These are phyloP conservation scores for Ornithorhynchus anatinus DNA, from an alignment of 2,113 vertebrate genomes.

Conservation along the genomic window DNA sequence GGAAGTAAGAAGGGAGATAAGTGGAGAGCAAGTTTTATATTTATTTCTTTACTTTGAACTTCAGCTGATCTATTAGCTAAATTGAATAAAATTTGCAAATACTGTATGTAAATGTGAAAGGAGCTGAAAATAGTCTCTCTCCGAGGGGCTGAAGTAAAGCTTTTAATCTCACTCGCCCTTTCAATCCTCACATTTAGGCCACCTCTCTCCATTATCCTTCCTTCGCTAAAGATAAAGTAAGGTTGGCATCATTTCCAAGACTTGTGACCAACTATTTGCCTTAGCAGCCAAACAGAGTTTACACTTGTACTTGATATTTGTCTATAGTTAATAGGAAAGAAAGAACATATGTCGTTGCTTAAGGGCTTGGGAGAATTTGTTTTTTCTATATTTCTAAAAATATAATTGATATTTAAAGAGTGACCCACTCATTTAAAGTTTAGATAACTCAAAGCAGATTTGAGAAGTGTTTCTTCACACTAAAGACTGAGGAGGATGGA, in stretches of 20 bases:
- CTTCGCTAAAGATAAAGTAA: background rate
- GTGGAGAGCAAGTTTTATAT: background rate
- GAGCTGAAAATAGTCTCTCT: background rate
- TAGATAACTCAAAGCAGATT: constrained; percentile 29
- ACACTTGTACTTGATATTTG: constrained; percentile 15
- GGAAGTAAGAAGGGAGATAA: background rate
- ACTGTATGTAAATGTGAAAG: background rate
- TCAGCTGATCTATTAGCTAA: background rate
- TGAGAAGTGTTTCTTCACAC: constrained; percentile 26
- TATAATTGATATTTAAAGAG: constrained; percentile 29
- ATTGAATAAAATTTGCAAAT: background rate
- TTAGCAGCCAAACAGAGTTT: constrained; percentile 8
- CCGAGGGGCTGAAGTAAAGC: background rate
- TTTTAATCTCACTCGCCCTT: background rate
- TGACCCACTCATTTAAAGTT: constrained; percentile 30
- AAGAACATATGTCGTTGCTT: constrained; percentile 24
- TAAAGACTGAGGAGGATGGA: constrained; percentile 11
- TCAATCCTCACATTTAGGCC: background rate
- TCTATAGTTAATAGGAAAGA: constrained; percentile 28
- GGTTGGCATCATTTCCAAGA: background rate
- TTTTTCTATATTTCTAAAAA: constrained; percentile 29
- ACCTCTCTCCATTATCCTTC: constrained; percentile 1
- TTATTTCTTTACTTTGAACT: too few relatives aligned
- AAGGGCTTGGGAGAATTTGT: background rate
- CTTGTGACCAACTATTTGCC: constrained; percentile 7